Evolutionary conservation across 2,797 vertebrate genomes (phyloP), one percentile per base, ranked within the genome.

Genomic region (Anguilla megastoma): DNA sequence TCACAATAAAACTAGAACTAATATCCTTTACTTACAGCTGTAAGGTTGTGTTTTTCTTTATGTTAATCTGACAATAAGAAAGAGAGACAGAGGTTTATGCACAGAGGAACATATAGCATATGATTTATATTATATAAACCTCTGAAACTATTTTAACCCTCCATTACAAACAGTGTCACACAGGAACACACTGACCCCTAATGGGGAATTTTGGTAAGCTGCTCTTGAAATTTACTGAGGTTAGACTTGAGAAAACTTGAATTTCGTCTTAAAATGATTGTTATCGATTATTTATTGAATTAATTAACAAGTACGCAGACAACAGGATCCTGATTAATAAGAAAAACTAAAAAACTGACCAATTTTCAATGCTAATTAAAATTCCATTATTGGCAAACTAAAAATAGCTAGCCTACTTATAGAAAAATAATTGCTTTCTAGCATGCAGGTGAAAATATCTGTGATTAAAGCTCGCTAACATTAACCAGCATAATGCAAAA

Each of bases 1-100:
- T n/a, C 88, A 89, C 85, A 10, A 48, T 82, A 86, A 85, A 74
- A 50, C 91, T 91, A 90, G 45, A 82, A 66, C 89, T 88, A 91
- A 3, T 54, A 18, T 87, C 88, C 82, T 92, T 89, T 93, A 93
- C 93, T 93, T 92, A 92, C 91, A 90, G 87, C 45, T 63, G 84
- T 48, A 18, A 63, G 8, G 71, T 41, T 58, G 79, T 50, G 85
- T 33, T 83, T 88, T 30, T 84, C 21, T 69, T 82, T 66, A 33
- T 54, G 82, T 86, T 88, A 85, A 60, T 89, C 90, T 89, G 88
- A 90, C 58, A 89, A 63, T 74, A 50, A 74, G 87, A 84, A 80
- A 80, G 71, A 76, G 54, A 88, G 1, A 86, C 33, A n/a, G 36
- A 85, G n/a, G 79, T 82, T 48, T 50, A 48, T 50, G 10, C 79